Percentiles rank a stretch among this genome's conserved stretches.
Evolutionary conservation across 1,140 invertebrate genomes (phyloP).

Genomic region (Cataglyphis hispanica): DNA sequence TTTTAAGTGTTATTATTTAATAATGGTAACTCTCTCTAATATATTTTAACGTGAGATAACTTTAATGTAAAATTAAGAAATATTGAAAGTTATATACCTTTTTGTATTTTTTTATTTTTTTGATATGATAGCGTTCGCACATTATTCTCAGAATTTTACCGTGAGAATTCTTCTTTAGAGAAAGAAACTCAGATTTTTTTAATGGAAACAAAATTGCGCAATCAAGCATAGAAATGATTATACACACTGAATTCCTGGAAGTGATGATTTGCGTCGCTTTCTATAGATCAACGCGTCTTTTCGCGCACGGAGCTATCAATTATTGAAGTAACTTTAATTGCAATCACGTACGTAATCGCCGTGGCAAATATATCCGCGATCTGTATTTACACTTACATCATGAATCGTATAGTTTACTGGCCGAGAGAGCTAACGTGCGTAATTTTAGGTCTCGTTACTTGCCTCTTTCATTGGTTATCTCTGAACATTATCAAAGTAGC

Average conservation of each 20-base stretch:
- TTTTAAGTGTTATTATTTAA: not conserved
- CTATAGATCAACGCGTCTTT: slow-evolving; percentile 52
- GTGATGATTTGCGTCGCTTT: slow-evolving; percentile 34
- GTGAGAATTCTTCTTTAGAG: not conserved
- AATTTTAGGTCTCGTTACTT: slow-evolving; percentile 54
- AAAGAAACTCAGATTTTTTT: not conserved
- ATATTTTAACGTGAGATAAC: not conserved
- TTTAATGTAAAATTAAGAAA: not conserved
- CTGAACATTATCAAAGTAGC: slow-evolving; percentile 47
- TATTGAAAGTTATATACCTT: not conserved
- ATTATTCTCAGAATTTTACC: not conserved
- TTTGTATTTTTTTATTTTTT: not conserved
- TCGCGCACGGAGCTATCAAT: slow-evolving; percentile 46
- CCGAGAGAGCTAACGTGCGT: slow-evolving; percentile 44
- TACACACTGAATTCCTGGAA: slow-evolving; percentile 50
- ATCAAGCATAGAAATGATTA: slow-evolving; percentile 29
- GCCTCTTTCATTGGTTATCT: slow-evolving; percentile 51
- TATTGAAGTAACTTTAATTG: slow-evolving; percentile 64
- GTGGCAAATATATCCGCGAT: slow-evolving; percentile 57
- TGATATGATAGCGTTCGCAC: not conserved
- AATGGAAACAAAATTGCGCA: slow-evolving; percentile 9
- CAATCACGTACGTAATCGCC: slow-evolving; percentile 43
- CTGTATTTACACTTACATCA: slow-evolving; percentile 55
- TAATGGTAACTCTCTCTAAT: not conserved
- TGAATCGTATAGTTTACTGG: slow-evolving; percentile 34